Evolutionary conservation across 2,888 invertebrate genomes (phyloP).

Genomic region (Drosophila vallismaia): DNA sequence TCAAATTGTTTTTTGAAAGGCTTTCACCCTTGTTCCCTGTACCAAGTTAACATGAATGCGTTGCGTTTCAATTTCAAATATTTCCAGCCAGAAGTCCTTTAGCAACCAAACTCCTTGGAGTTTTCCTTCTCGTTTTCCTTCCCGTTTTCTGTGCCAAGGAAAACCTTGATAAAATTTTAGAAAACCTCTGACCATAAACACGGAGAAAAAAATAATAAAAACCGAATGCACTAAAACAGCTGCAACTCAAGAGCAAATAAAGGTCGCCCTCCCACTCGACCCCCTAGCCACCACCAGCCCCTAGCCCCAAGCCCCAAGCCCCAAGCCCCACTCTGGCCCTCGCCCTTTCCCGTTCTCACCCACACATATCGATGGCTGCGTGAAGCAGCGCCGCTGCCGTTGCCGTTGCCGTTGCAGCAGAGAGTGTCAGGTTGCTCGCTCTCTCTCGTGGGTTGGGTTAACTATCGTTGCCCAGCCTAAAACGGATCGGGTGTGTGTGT

Average conservation of each 20-base stretch:
- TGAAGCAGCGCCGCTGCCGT: conserved; percentile 52
- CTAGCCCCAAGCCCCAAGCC: neutral
- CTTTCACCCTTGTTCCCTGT: too few species aligned
- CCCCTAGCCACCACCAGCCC: neutral
- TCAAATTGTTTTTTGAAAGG: too few species aligned
- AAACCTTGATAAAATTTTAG: conserved; percentile 1
- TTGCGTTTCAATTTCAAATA: neutral
- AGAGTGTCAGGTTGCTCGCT: conserved; percentile 43
- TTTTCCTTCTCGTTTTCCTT: conserved; percentile 2
- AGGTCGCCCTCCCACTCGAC: conserved; percentile 56
- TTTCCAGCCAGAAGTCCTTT: neutral
- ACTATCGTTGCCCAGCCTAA: conserved; percentile 76
- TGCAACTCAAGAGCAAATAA: conserved; percentile 72
- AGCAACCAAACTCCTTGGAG: neutral
- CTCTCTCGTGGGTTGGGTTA: conserved; percentile 63
- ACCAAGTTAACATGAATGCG: neutral
- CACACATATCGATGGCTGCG: conserved; percentile 57
- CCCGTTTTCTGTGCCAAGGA: neutral
- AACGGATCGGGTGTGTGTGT: conserved; percentile 62
- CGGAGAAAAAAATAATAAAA: conserved; percentile 8
- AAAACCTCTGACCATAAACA: conserved; percentile 26
- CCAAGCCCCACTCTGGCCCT: neutral
- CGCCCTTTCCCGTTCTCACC: conserved; percentile 2
- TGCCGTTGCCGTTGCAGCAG: conserved; percentile 45
- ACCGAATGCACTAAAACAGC: conserved; percentile 32